Percentiles rank a stretch among this genome's conserved stretches.
Evolutionary conservation across 2,113 vertebrate genomes (phyloP).

Genomic region (Mobula birostris): DNA sequence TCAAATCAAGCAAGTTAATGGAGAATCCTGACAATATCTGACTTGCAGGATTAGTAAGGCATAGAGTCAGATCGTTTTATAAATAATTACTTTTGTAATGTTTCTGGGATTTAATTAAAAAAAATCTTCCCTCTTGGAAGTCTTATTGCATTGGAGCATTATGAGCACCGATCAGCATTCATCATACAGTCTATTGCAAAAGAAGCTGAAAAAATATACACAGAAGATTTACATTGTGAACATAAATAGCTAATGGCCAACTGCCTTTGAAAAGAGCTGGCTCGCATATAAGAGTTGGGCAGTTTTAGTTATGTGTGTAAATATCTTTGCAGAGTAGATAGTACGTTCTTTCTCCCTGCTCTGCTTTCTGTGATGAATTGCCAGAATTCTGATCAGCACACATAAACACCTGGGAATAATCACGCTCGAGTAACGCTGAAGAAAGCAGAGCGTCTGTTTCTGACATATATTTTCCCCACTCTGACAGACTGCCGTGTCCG

Average conservation of each 20-base stretch:
- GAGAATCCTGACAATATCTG: not conserved
- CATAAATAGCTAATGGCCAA: not conserved
- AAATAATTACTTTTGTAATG: not conserved
- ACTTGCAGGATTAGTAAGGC: not conserved
- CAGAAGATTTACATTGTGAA: not conserved
- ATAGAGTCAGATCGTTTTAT: not conserved
- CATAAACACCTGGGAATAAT: conserved; percentile 66
- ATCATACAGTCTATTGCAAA: not conserved
- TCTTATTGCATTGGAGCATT: not conserved
- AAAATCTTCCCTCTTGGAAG: not conserved
- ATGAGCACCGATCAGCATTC: not conserved
- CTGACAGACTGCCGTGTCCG: conserved; percentile 64
- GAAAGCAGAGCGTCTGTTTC: conserved; percentile 60
- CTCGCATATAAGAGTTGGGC: not conserved
- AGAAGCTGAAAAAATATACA: not conserved
- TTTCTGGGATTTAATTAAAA: not conserved
- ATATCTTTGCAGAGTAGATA: conserved; percentile 10
- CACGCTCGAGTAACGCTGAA: conserved; percentile 64
- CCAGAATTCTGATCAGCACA: conserved; percentile 56
- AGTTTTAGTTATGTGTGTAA: not conserved
- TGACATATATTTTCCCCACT: conserved; percentile 63
- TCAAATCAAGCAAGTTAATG: not conserved
- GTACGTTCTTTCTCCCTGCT: not conserved
- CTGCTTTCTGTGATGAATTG: conserved; percentile 54
- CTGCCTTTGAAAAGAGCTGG: not conserved